Evolutionary conservation across 1,140 invertebrate species (phyloP), one percentile per base, ranked within the genome.

Genomic region (Pseudomyrmex concolor): DNA sequence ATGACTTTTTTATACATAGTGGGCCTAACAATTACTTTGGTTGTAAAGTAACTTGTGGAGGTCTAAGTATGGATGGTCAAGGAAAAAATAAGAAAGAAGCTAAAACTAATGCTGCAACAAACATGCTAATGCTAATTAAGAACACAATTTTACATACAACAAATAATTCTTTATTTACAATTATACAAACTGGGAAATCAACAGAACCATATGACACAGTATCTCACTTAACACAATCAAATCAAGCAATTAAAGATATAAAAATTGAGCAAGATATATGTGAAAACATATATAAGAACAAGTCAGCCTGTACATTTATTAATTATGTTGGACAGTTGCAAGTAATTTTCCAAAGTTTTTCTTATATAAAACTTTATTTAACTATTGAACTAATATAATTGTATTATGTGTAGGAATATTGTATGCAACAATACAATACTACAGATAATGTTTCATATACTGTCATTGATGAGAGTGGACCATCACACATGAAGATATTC

Each of bases 241-340:
- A 10, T 51, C 10, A 51, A 51, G 50, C 2, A 51, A 51, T 13
- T 10, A 51, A 12, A 13, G 50, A 51, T 13, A 51, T 51, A 12
- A 51, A 51, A 12, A 13, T 2, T 51, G 50, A 34, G 5, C 34
- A 34, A 34, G 7, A 51, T 51, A 13, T 51, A 51, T 12, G 13
- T 51, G 13, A 51, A 51, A 51, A 51, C 50, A 51, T 51, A 4
- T 34, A 51, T 12, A 1, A 51, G 12, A 12, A 51, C 1, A 4
- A 1, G 34, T 19, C 55, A 13, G 34, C 9, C 19, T 0, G 15
- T 64, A 2, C 4, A 0, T 8, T 12, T 55, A 12, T 19, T 45
- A 83, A 84, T 13, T 84, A 84, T 48, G 12, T 80, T 19, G 74
- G 83, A 22, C 0, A 48, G 50, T n/a, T 80, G 12, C 55, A 70